phyloP scores from a whole-genome alignment of 2,113 vertebrate species.

The Rhinichthys klamathensis region DNA sequence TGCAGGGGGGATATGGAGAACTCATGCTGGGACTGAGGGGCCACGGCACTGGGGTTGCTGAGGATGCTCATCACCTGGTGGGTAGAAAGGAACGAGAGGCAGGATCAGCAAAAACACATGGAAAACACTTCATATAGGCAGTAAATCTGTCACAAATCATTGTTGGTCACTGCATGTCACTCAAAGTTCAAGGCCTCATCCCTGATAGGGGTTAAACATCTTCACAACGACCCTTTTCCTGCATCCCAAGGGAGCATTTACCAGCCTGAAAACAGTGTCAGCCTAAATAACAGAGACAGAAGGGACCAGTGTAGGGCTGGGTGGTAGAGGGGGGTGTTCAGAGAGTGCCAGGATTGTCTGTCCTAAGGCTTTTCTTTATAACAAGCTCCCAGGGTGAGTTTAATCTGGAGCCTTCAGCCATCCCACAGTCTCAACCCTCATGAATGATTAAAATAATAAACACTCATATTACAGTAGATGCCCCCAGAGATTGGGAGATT shows the following conservation, averaged over 20 bases:
- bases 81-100: constrained; percentile 5
- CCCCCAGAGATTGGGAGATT: constrained; percentile 45
- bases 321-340: background rate
- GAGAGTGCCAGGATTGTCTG: constrained; percentile 40
- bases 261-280: constrained; percentile 40
- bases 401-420: constrained; percentile 56
- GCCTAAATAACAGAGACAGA: constrained; percentile 44
- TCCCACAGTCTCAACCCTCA: constrained; percentile 52
- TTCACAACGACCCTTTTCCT: constrained; percentile 27
- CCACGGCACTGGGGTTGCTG: constrained; percentile 85
- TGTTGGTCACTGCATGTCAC: background rate
- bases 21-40: constrained; percentile 89
- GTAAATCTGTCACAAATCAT: constrained; percentile 28
- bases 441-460: constrained; percentile 64
- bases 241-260: constrained; percentile 52
- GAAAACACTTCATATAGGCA: background rate
- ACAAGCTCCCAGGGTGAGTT: constrained; percentile 59
- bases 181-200: constrained; percentile 26
- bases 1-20: constrained; percentile 96
- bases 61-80: constrained; percentile 96
- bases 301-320: constrained; percentile 16
- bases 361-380: constrained; percentile 53
- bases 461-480: constrained; percentile 41
- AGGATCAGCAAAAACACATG: background rate
- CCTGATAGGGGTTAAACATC: constrained; percentile 45